Conservation (phyloP, 2,797 vertebrate species). For the Serranus cabrilla region DNA sequence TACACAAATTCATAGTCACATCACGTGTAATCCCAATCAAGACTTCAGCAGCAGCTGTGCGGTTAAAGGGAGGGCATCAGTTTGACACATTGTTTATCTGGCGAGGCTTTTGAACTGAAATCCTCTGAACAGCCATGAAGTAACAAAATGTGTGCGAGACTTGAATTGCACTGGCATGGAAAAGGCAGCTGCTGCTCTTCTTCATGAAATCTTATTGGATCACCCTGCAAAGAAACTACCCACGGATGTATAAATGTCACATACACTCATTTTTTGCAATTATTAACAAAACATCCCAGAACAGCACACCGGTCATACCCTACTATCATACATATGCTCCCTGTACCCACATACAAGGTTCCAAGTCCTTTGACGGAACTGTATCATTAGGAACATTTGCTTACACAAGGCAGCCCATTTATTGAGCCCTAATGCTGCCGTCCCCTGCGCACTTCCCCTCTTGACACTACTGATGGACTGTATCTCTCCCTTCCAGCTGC, state of each 20-base stretch:
- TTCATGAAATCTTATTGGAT: slow-evolving; percentile 38
- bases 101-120: slow-evolving; percentile 44
- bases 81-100: slow-evolving; percentile 47
- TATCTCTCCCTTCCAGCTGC: slow-evolving; percentile 34
- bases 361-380: slow-evolving; percentile 17
- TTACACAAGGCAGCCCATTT: slow-evolving; percentile 35
- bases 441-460: slow-evolving; percentile 53
- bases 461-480: slow-evolving; percentile 33
- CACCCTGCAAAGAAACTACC: slow-evolving; percentile 18
- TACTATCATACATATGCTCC: slow-evolving; percentile 26
- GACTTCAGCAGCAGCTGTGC: slow-evolving; percentile 56
- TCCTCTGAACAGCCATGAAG: slow-evolving; percentile 25
- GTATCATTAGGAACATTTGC: slow-evolving; percentile 21
- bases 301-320: slow-evolving; percentile 33
- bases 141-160: slow-evolving; percentile 54
- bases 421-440: slow-evolving; percentile 42
- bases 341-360: slow-evolving; percentile 33
- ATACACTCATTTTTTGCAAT: slow-evolving; percentile 40
- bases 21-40: slow-evolving; percentile 32
- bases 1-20: slow-evolving; percentile 46
- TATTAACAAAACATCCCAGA: slow-evolving; percentile 33
- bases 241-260: slow-evolving; percentile 5
- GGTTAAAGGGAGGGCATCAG: slow-evolving; percentile 70
- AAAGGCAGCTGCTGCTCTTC: slow-evolving; percentile 61
- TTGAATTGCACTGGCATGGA: slow-evolving; percentile 50